A percentile compares a stretch with the other conserved stretches of the same genome.
Evolutionary conservation across 2,113 vertebrate genomes (phyloP).

Genomic region (Penelope pileata): DNA sequence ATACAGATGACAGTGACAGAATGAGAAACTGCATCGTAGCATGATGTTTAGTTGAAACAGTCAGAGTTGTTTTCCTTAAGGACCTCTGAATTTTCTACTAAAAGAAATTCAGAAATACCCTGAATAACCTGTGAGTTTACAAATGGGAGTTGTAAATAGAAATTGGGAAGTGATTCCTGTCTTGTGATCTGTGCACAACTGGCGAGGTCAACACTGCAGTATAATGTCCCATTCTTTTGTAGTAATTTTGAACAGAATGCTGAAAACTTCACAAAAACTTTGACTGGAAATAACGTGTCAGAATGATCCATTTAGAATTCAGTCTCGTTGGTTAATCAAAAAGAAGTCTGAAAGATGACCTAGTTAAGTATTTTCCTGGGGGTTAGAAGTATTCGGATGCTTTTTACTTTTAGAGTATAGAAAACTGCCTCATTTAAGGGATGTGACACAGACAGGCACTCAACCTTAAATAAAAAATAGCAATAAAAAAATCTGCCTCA

Average conservation of each 20-base stretch:
- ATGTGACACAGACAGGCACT: not conserved
- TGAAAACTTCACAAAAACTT: not conserved
- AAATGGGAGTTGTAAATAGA: not conserved
- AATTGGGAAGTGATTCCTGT: slow-evolving; percentile 17
- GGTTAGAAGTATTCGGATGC: not conserved
- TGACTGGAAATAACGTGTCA: not conserved
- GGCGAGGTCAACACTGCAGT: not conserved
- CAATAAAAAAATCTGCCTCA: not conserved
- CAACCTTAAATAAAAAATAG: not conserved
- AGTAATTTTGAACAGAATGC: not conserved
- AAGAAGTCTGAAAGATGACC: not conserved
- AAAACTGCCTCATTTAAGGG: not conserved
- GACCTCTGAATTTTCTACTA: not conserved
- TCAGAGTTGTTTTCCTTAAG: not conserved
- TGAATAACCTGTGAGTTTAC: not conserved
- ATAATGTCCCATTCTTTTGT: not conserved
- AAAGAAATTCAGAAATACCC: not conserved
- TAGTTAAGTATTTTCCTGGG: not conserved
- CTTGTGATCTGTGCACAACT: slow-evolving; percentile 26
- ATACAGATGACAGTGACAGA: not conserved
- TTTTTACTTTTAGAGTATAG: not conserved
- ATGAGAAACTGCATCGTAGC: not conserved
- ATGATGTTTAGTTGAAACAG: not conserved
- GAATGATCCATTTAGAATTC: not conserved
- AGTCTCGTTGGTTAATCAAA: not conserved